Base-by-base conservation (phyloP, 2,888 invertebrate genomes). In the Mythimna lalbum region DNA sequence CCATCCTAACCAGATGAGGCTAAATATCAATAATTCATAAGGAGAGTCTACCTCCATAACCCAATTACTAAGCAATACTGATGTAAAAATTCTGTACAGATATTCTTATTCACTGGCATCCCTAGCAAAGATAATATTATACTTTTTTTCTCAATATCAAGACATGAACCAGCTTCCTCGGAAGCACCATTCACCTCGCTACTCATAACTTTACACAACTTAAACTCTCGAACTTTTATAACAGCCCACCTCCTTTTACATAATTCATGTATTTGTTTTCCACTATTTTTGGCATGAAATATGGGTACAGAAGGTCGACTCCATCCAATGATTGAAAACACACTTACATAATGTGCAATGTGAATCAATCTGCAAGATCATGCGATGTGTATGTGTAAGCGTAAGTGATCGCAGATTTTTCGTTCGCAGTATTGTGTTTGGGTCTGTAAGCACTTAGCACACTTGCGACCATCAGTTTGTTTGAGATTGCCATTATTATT, bases 241-340 rank as follows among this genome's bases (percentile, higher is more conserved):
- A 56, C 57, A 65, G 60, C 27, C 53, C 19, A 53, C 63, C 12
- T 53, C 19, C 31, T 64, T 36, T 23, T 78, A 64, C 70, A 80
- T 80, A 67, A 80, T 80, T 78, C 75, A 80, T 74, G n/a, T 63
- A 53, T 66, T 80, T 75, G 60, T 69, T 67, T 74, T 57, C 43
- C 43, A 63, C 57, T 65, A 72, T 72, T 39, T 52, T 19, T 4
- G 14, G n/a, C 1, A 19, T 10, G 7, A n/a, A 39, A 14, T 23
- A 7, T n/a, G 5, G 0, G 0, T 4, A 19, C 31, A 43, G 23
- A 52, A 73, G n/a, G n/a, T 33, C 0, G 9, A 10, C 4, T 73
- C 1, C 0, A 14, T 19, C 14, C 14, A 36, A 36, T 2, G n/a
- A n/a, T n/a, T n/a, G n/a, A n/a, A n/a, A n/a, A n/a, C n/a, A n/a